phyloP scores from a whole-genome alignment of 2,113 vertebrate species.

The Hippocampus abdominalis region DNA sequence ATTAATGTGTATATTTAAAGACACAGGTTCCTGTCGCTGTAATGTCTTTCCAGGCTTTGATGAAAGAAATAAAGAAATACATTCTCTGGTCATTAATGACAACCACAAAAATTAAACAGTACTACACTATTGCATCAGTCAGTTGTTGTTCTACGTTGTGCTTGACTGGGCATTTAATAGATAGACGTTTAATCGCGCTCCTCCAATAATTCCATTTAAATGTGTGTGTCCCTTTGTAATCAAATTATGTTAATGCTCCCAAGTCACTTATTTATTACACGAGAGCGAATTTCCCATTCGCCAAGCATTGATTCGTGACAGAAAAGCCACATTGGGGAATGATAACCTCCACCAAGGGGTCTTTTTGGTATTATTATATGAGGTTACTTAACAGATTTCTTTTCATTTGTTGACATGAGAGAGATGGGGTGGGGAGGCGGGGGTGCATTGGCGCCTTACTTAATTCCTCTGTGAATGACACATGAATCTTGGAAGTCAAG shows the following conservation, averaged over 20 bases:
- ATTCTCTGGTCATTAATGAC: background rate
- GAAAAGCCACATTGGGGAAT: background rate
- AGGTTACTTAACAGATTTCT: background rate
- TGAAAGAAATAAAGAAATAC: constrained; percentile 28
- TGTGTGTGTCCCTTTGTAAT: background rate
- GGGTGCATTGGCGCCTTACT: background rate
- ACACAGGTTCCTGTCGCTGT: constrained; percentile 56
- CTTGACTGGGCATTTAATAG: background rate
- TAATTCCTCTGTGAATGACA: background rate
- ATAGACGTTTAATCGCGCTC: background rate
- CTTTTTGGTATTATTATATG: background rate
- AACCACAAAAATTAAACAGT: background rate
- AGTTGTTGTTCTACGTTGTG: background rate
- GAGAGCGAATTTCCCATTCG: background rate
- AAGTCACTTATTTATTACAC: background rate
- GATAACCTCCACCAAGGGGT: background rate
- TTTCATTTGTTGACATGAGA: background rate
- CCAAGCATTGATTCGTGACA: background rate
- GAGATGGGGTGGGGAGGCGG: background rate
- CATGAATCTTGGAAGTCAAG: background rate
- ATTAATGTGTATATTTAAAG: constrained; percentile 52
- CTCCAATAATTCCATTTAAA: background rate
- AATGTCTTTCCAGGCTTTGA: constrained; percentile 41
- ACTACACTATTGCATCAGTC: background rate
- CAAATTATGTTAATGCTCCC: background rate